phyloP scores from a whole-genome alignment of 2,888 invertebrate genomes.

The Aspidiotus rigidus region DNA sequence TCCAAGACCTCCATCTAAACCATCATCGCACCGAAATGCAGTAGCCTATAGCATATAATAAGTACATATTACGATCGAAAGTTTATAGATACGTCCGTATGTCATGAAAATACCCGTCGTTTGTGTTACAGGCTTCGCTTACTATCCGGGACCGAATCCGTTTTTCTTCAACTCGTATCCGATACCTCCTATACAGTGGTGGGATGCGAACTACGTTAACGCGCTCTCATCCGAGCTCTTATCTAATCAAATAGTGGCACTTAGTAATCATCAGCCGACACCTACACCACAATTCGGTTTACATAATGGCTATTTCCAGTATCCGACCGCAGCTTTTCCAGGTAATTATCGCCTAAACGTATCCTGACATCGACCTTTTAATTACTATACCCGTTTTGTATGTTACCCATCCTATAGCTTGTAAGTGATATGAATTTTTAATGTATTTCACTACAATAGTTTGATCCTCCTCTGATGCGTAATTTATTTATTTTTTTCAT shows the following conservation, averaged over 20 bases:
- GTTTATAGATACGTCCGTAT: not conserved
- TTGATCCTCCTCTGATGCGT: too few relatives aligned
- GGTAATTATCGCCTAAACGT: slow-evolving; percentile 2
- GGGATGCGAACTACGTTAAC: slow-evolving; percentile 25
- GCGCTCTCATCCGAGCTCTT: slow-evolving; percentile 29
- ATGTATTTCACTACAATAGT: too few relatives aligned
- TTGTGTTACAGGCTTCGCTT: slow-evolving; percentile 24
- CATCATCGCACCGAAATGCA: too few relatives aligned
- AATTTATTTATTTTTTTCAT: too few relatives aligned
- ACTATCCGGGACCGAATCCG: slow-evolving; percentile 34
- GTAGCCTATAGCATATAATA: too few relatives aligned
- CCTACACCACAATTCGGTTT: slow-evolving; percentile 28
- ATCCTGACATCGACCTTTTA: too few relatives aligned
- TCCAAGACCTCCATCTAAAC: too few relatives aligned
- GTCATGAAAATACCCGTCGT: not conserved
- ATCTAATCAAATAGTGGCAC: slow-evolving; percentile 29
- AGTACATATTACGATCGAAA: too few relatives aligned
- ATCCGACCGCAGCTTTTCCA: slow-evolving; percentile 29
- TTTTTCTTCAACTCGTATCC: slow-evolving; percentile 28
- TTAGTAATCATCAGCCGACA: slow-evolving; percentile 24
- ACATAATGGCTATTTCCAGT: slow-evolving; percentile 28
- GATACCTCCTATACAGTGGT: slow-evolving; percentile 24
- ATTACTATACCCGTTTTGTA: too few relatives aligned
- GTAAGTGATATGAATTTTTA: too few relatives aligned
- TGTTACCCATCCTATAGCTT: too few relatives aligned